Evolutionary conservation across 2,113 vertebrate genomes (phyloP).

Genomic region (Odocoileus hemionus): DNA sequence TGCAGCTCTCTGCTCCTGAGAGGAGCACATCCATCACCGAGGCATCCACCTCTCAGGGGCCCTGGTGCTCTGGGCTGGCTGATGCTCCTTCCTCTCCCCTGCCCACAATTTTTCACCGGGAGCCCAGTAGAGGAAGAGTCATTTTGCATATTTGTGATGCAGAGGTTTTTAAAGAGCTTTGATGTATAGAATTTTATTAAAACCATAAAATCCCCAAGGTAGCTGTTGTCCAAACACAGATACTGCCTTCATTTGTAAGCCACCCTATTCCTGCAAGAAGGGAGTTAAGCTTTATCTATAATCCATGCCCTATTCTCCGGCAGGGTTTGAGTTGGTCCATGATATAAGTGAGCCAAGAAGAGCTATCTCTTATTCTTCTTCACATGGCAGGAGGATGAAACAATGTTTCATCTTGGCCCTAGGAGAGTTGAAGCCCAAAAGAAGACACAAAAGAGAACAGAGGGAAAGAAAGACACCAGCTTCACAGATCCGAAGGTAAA

Average conservation of each 20-base stretch:
- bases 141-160: conserved; percentile 6
- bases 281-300: conserved; percentile 53
- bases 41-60: background rate
- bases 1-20: background rate
- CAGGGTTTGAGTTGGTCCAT: conserved; percentile 29
- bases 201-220: conserved; percentile 24
- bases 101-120: background rate
- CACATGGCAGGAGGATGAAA: conserved; percentile 37
- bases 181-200: conserved; percentile 69
- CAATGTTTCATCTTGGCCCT: conserved; percentile 44
- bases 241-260: conserved; percentile 67
- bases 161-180: conserved; percentile 27
- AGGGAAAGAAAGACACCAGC: background rate
- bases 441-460: conserved; percentile 22
- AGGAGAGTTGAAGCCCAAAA: conserved; percentile 27
- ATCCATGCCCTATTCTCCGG: conserved; percentile 49
- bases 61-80: background rate
- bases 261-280: conserved; percentile 53
- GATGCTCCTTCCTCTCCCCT: background rate
- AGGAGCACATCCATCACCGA: background rate
- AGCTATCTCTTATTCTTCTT: conserved; percentile 52
- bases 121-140: background rate
- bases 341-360: conserved; percentile 18
- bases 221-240: conserved; percentile 62
- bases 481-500: background rate